A percentile compares a stretch with the other conserved stretches of the same genome.
phyloP scores from a whole-genome alignment of 2,113 vertebrate species.

The Ondatra zibethicus region DNA sequence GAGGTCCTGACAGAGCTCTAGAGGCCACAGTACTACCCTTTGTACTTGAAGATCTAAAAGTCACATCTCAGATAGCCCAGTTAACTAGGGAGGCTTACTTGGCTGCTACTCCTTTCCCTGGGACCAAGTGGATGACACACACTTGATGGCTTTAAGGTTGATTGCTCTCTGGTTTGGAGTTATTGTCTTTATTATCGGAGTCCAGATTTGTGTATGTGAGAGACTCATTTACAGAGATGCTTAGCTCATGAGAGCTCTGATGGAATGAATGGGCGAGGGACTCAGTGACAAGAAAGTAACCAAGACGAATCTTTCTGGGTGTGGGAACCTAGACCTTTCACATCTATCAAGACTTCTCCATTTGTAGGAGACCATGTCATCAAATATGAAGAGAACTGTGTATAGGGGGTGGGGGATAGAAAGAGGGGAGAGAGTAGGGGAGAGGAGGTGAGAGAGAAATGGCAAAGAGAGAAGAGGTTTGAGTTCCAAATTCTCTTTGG shows the following conservation, averaged over 20 bases:
- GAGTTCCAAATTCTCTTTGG: neutral
- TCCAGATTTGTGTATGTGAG: neutral
- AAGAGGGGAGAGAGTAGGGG: neutral
- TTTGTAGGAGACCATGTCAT: neutral
- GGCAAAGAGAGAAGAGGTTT: neutral
- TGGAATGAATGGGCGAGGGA: neutral
- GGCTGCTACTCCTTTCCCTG: neutral
- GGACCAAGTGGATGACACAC: neutral
- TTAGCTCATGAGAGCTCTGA: neutral
- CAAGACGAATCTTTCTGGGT: neutral
- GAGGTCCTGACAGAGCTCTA: neutral
- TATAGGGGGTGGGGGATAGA: fast-evolving
- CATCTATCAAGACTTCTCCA: neutral
- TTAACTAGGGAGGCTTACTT: too few species aligned
- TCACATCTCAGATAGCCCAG: neutral
- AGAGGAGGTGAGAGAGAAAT: neutral
- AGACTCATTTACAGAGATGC: neutral
- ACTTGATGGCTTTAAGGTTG: neutral
- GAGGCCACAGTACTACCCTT: neutral
- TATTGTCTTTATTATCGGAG: neutral
- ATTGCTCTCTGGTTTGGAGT: neutral
- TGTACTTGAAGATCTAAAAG: neutral
- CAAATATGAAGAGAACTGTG: neutral
- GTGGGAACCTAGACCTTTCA: neutral
- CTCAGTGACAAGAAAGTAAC: neutral